phyloP scores from a whole-genome alignment of 2,113 vertebrate species.

The Columba livia region DNA sequence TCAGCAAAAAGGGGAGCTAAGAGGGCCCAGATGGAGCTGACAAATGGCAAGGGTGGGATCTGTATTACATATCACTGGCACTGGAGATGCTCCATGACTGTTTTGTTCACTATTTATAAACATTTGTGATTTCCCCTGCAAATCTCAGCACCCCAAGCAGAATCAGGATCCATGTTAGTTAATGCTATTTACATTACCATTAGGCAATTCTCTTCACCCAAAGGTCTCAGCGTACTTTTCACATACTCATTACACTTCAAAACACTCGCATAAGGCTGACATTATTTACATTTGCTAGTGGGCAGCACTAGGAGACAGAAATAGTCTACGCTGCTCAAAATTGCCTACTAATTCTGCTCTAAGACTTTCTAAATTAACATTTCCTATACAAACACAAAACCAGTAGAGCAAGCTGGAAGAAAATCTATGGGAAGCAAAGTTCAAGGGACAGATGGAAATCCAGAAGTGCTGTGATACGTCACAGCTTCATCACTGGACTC shows the following conservation, averaged over 20 bases:
- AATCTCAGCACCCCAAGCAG: neutral
- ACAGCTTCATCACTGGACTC: neutral
- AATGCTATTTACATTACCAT: neutral
- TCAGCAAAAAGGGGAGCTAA: no score
- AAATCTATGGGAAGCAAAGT: neutral
- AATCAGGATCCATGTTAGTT: neutral
- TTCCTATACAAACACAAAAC: neutral
- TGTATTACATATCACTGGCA: neutral
- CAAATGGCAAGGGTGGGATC: neutral
- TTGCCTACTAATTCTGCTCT: neutral
- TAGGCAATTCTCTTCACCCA: neutral
- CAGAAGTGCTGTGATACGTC: neutral
- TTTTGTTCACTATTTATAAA: neutral
- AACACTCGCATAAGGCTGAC: neutral
- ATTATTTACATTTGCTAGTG: slow-evolving; percentile 1
- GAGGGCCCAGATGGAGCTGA: neutral
- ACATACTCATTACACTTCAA: neutral
- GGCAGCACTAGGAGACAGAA: slow-evolving; percentile 10
- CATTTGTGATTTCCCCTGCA: neutral
- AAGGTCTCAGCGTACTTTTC: neutral
- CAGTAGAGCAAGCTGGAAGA: neutral
- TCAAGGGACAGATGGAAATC: neutral
- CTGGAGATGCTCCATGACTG: neutral
- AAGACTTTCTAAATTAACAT: neutral
- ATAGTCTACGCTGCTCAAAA: neutral